Conservation (phyloP, 2,797 vertebrate species). For the Anas capensis region DNA sequence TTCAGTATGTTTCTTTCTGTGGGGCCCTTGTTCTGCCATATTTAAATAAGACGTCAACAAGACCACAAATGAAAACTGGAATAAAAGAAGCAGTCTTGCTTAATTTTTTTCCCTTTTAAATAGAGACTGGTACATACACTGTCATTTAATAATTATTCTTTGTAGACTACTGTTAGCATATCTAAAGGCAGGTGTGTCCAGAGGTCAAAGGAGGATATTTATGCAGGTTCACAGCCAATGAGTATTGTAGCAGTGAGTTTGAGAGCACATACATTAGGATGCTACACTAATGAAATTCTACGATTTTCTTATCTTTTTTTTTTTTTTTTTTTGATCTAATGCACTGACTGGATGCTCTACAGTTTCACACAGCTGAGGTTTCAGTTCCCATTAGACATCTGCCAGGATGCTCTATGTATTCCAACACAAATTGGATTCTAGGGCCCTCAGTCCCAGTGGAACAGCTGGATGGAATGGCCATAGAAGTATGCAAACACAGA, state of each 20-base stretch:
- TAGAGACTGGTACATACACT: constrained; percentile 63
- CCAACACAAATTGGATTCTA: constrained; percentile 67
- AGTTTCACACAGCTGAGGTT: constrained; percentile 76
- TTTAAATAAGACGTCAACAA: constrained; percentile 60
- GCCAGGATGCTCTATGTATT: constrained; percentile 73
- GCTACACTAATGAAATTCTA: constrained; percentile 44
- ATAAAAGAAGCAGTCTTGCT: constrained; percentile 59
- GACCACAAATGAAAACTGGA: constrained; percentile 59
- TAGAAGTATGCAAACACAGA: constrained; percentile 79
- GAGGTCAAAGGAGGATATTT: constrained; percentile 59
- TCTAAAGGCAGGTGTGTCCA: constrained; percentile 72
- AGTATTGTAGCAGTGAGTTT: constrained; percentile 44
- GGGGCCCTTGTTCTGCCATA: constrained; percentile 61
- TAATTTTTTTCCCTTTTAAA: constrained; percentile 59
- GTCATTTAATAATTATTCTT: constrained; percentile 14
- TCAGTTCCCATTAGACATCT: constrained; percentile 66
- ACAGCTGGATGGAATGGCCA: constrained; percentile 78
- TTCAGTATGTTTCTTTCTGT: constrained; percentile 15
- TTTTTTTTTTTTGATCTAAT: constrained; percentile 63
- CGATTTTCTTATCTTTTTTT: constrained; percentile 46
- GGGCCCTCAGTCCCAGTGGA: constrained; percentile 70
- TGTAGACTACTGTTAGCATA: constrained; percentile 55
- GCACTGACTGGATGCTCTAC: constrained; percentile 76
- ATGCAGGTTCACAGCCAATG: constrained; percentile 61
- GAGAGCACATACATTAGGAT: constrained; percentile 59